These are phyloP conservation scores for Dasypus novemcinctus DNA, from an alignment of 2,113 vertebrate species.

Conservation along the genomic window DNA sequence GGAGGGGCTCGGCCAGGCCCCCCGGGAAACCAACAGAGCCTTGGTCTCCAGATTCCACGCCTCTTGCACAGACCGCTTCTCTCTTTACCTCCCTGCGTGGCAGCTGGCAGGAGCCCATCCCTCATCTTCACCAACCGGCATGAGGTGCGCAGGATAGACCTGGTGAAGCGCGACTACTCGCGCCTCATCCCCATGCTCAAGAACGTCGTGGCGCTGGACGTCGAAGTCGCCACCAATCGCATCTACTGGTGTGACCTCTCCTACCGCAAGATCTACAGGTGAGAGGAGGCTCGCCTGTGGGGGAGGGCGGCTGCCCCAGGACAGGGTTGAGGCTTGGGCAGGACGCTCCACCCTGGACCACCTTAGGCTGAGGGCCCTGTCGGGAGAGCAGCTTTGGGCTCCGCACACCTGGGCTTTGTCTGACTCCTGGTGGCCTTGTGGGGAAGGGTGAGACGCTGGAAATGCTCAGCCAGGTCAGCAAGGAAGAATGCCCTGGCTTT, in stretches of 20 bases:
- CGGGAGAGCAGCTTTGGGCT: background rate
- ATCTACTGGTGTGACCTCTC: slow-evolving; percentile 99
- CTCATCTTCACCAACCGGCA: slow-evolving; percentile 98
- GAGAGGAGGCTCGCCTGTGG: background rate
- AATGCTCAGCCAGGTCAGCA: background rate
- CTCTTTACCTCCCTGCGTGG: background rate
- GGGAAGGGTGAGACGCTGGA: background rate
- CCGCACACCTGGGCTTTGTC: background rate
- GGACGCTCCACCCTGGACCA: background rate
- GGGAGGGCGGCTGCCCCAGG: background rate
- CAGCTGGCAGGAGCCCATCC: slow-evolving; percentile 92
- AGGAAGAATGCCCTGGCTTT: background rate
- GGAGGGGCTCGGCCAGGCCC: background rate
- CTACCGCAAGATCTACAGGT: slow-evolving; percentile 98
- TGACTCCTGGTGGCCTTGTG: background rate
- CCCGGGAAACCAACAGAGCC: slow-evolving; percentile 28
- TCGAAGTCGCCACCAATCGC: slow-evolving; percentile 94
- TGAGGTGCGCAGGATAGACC: slow-evolving; percentile 94
- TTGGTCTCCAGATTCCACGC: background rate
- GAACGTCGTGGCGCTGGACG: slow-evolving; percentile 95
- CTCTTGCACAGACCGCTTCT: background rate
- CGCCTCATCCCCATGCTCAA: slow-evolving; percentile 95
- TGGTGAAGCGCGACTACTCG: slow-evolving; percentile 92
- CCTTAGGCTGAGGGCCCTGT: background rate
- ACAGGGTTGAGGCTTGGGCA: background rate